Evolutionary conservation across 2,888 invertebrate species (phyloP), one percentile per base, ranked within the genome.

Genomic region (Coelopa pilipes): DNA sequence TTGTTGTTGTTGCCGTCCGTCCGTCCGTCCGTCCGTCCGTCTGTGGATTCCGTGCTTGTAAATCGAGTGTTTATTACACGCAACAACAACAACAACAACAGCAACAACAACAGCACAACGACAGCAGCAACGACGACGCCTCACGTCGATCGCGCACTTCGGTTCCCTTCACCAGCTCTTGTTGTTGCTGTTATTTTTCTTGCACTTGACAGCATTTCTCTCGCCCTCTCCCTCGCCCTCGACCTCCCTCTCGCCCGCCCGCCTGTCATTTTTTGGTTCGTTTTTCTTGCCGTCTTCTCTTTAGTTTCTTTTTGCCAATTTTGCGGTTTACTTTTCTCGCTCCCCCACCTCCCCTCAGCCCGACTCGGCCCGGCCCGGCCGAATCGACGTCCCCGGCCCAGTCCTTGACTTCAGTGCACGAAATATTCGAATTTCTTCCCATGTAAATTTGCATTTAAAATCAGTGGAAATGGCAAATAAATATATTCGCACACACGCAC

Each of bases 191-290:
- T 50, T 60, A 13, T 53, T 69, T 19, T 74, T 66, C 66, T 55
- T 68, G 53, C 70, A 71, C 70, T 71, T 71, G 70, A 63, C 63
- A 63, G 70, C 63, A 71, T 53, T 63, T 63, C 53, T 21, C 50
- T 71, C 53, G n/a, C n/a, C n/a, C n/a, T n/a, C n/a, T n/a, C n/a
- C n/a, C n/a, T n/a, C n/a, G n/a, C n/a, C n/a, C 45, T 11, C 47
- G 17, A 24, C n/a, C n/a, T n/a, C n/a, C n/a, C n/a, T n/a, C n/a
- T n/a, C n/a, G n/a, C n/a, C n/a, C n/a, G n/a, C n/a, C n/a, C n/a
- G n/a, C n/a, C n/a, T n/a, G n/a, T 17, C 34, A 19, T 62, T 62
- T 69, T 73, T 46, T 47, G 45, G 60, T 19, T 17, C 46, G 2
- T 34, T 34, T 34, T 34, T 34, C 55, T 57, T 63, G 46, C 12